Conservation (phyloP, 2,797 vertebrate genomes). For the Macrochelys suwanniensis region DNA sequence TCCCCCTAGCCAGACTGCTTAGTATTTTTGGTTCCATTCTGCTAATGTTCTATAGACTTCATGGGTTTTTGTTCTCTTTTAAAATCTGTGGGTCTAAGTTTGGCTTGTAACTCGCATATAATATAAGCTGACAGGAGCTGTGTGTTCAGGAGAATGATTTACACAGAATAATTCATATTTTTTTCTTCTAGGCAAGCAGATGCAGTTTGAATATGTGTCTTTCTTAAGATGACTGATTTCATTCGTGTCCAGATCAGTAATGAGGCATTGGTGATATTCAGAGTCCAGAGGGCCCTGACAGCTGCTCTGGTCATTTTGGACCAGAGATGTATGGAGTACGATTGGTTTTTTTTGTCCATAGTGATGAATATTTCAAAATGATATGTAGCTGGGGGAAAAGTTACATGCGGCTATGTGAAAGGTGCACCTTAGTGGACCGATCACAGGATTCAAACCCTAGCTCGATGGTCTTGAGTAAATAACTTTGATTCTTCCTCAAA, state of each 20-base stretch:
- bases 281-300: neutral
- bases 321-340: neutral
- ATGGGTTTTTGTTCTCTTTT: neutral
- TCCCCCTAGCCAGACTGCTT: neutral
- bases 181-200: conserved; percentile 53
- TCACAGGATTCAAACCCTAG: conserved; percentile 13
- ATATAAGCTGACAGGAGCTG: conserved; percentile 13
- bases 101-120: conserved; percentile 13
- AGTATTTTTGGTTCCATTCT: conserved; percentile 3
- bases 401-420: neutral
- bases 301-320: conserved; percentile 9
- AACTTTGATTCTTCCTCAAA: neutral
- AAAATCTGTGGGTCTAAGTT: conserved; percentile 19
- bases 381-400: neutral
- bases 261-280: neutral
- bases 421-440: conserved; percentile 15
- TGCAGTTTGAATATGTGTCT: neutral
- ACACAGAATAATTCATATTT: conserved; percentile 56
- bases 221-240: neutral
- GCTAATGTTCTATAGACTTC: neutral
- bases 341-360: neutral
- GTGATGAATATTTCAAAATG: neutral
- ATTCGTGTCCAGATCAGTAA: neutral
- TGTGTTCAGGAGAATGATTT: conserved; percentile 31
- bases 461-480: neutral